phyloP scores from a whole-genome alignment of 2,888 invertebrate species.

The Apomyelois bistriatella region DNA sequence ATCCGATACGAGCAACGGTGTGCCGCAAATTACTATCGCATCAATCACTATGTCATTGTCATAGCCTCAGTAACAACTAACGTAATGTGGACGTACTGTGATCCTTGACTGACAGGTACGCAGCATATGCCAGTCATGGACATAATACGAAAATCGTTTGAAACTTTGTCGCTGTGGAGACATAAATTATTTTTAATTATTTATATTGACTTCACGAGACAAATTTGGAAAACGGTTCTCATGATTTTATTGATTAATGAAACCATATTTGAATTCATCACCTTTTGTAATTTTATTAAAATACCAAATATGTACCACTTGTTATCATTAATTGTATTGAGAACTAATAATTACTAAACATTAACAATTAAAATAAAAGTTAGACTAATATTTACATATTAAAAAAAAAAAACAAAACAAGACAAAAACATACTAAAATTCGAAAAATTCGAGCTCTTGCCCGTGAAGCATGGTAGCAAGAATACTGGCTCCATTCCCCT shows the following conservation, averaged over 20 bases:
- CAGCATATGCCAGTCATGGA: slow-evolving; percentile 1
- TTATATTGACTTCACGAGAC: not conserved
- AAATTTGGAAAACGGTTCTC: not conserved
- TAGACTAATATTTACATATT: too few relatives aligned
- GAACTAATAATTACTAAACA: too few relatives aligned
- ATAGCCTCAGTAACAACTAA: slow-evolving; percentile 50
- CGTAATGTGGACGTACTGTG: slow-evolving; percentile 32
- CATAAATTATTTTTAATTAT: not conserved
- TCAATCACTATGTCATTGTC: slow-evolving; percentile 71
- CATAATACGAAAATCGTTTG: slow-evolving; percentile 2
- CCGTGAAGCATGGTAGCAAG: too few relatives aligned
- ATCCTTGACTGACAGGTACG: slow-evolving; percentile 15
- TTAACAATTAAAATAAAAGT: too few relatives aligned
- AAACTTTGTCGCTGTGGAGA: not conserved
- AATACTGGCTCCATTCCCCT: too few relatives aligned
- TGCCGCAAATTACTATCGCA: slow-evolving; percentile 65
- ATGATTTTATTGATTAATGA: slow-evolving; percentile 12
- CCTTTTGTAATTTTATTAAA: not conserved
- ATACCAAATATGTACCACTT: too few relatives aligned
- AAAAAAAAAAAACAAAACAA: too few relatives aligned
- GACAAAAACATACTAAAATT: too few relatives aligned
- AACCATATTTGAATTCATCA: slow-evolving; percentile 1
- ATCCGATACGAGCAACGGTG: slow-evolving; percentile 76
- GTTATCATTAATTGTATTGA: too few relatives aligned
- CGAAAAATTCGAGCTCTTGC: too few relatives aligned